Conservation (phyloP, 2,888 invertebrate species). For the Prostheceraeus crozeri region DNA sequence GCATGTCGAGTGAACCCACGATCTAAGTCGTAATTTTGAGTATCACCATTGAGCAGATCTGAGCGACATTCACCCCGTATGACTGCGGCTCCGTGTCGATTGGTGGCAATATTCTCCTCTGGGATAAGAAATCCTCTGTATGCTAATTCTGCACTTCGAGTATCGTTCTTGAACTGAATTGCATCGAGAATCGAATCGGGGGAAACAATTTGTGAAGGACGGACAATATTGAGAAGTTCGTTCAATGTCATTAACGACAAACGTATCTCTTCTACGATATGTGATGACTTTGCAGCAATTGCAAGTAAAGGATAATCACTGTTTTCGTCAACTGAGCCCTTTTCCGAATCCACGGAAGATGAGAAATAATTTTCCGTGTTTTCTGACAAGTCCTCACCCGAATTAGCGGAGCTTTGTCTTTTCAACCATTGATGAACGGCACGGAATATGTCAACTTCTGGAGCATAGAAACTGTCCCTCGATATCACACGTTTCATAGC, state of each 20-base stretch:
- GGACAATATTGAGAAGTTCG: constrained; percentile 77
- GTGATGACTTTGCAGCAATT: constrained; percentile 38
- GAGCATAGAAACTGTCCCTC: constrained; percentile 88
- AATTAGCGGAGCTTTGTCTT: background rate
- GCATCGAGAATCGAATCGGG: constrained; percentile 87
- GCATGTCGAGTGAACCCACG: constrained; percentile 79
- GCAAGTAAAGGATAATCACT: too few relatives aligned
- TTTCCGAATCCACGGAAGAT: too few relatives aligned
- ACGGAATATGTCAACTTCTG: constrained; percentile 86
- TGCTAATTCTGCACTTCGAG: background rate
- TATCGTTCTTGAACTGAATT: constrained; percentile 62
- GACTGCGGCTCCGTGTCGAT: constrained; percentile 73
- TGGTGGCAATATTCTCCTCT: constrained; percentile 82
- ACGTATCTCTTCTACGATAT: constrained; percentile 59
- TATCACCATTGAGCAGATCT: constrained; percentile 79
- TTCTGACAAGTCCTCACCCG: too few relatives aligned
- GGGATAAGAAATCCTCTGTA: constrained; percentile 62
- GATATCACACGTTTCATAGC: constrained; percentile 76
- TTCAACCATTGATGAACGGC: constrained; percentile 72
- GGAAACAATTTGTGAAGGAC: constrained; percentile 75
- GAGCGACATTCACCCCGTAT: constrained; percentile 79
- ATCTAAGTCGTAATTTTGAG: constrained; percentile 62
- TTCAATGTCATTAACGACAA: constrained; percentile 76
- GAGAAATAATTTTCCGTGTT: too few relatives aligned
- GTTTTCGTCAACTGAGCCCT: background rate